Evolutionary conservation across 1,140 invertebrate genomes (phyloP), one percentile per base, ranked within the genome.

Genomic region (Drosophila pseudoobscura): DNA sequence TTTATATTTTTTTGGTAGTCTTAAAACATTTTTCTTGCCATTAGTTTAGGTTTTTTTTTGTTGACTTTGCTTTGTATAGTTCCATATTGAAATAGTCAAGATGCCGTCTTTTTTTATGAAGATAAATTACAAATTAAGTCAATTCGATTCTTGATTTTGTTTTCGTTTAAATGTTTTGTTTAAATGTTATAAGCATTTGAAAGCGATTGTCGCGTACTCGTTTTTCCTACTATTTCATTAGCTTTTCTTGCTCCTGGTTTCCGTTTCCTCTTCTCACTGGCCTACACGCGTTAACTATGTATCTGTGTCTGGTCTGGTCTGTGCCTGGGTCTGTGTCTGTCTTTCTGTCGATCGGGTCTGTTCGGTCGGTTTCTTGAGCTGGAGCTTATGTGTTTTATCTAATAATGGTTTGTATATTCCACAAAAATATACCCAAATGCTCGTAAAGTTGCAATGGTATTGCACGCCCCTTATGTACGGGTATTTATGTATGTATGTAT

Each of bases 171-270:
- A 54, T 39, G 35, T 61, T 63, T 15, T 15, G 9, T 43, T 65
- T 26, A 62, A 46, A 54, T 39, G 35, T 61, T 63, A 57, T 88
- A 88, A 88, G 84, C 84, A 88, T 88, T 89, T 84, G 62, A 83
- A 88, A 88, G 83, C 83, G 83, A 88, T 88, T 88, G 83, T 88
- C 83, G 83, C 83, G 79, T 83, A 88, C 61, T 83, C 64, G 74
- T 61, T 73, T 59, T 9, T 31, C 8, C 59, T 59, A 60, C 56
- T 75, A 69, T 68, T 49, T 63, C 35, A 4, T 39, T 39, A 39
- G 35, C 35, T 39, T 13, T 13, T 11, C 20, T 20, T 39, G 35
- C 35, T 39, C 31, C 31, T 13, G 35, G 35, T 13, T 58, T 55
- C 43, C 29, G 24, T 26, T 54, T 61, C 63, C 69, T 62, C 70